Evolutionary conservation across 1,140 invertebrate species (phyloP).

Genomic region (Drosophila subobscura): DNA sequence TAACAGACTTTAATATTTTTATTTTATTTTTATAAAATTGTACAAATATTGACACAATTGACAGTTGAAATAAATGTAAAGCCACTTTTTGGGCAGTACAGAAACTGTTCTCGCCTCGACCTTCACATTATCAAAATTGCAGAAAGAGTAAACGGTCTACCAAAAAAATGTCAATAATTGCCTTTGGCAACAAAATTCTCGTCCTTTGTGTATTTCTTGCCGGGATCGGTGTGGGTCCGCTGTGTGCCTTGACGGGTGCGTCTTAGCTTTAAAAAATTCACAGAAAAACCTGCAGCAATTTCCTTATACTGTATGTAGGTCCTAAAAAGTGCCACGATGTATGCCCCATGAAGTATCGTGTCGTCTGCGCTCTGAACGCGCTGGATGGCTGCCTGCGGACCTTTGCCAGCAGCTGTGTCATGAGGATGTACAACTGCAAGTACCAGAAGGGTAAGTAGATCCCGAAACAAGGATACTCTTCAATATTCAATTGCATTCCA

Average conservation of each 20-base stretch:
- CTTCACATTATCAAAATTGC: slow-evolving; percentile 34
- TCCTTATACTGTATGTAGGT: slow-evolving; percentile 8
- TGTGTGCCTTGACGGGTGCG: slow-evolving; percentile 40
- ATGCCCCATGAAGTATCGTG: slow-evolving; percentile 55
- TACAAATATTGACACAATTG: slow-evolving; percentile 70
- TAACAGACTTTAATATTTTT: background rate
- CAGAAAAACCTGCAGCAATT: background rate
- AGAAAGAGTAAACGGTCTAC: slow-evolving; percentile 1
- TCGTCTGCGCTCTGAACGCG: slow-evolving; percentile 61
- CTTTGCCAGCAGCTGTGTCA: slow-evolving; percentile 63
- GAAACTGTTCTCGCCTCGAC: slow-evolving; percentile 20
- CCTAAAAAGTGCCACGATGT: slow-evolving; percentile 69
- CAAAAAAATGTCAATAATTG: slow-evolving; percentile 36
- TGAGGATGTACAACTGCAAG: slow-evolving; percentile 71
- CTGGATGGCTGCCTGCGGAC: slow-evolving; percentile 57
- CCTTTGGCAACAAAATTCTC: slow-evolving; percentile 21
- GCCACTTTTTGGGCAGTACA: slow-evolving; percentile 15
- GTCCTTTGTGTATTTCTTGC: slow-evolving; percentile 27
- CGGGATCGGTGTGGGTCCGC: slow-evolving; percentile 23
- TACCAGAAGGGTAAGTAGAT: slow-evolving; percentile 57
- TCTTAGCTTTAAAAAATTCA: background rate
- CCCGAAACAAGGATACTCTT: background rate
- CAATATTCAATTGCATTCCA: background rate
- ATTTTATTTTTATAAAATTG: slow-evolving; percentile 40
- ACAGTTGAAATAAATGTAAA: slow-evolving; percentile 31